Base-by-base conservation (phyloP, 2,888 invertebrate genomes). In the Caenorhabditis sp. region DNA sequence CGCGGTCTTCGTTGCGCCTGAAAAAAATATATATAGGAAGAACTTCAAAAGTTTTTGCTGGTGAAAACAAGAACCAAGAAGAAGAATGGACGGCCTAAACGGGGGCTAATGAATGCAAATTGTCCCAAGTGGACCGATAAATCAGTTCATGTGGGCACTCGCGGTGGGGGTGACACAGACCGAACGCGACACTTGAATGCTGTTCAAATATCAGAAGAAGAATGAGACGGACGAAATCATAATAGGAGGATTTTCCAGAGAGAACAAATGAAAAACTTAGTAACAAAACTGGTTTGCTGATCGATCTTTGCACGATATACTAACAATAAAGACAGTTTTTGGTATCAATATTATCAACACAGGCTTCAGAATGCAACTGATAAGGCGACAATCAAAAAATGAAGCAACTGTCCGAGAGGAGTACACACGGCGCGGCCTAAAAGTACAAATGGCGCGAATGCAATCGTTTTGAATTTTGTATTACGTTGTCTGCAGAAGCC, bases 81-180 rank as follows among this genome's bases (percentile, higher is more conserved):
- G 22, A 28, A 16, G 19, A 66, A 58, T 28, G 19, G 26, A 59
- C 16, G 31, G 63, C 22, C 38, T 10, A 19, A 59, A 12, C 10
- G 5, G 58, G 28, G 58, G 59, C 31, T 76, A 76, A 76, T 59
- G 61, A 76, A 77, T 70, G 77, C 70, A 77, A 61, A 77, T 51
- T 70, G 69, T 54, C 49, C 69, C 68, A 69, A 69, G 69, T 61
- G 54, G 54, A 63, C 77, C 69, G 63, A 77, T 77, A 77, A 77
- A 77, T 77, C 70, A 77, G 77, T 69, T 56, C 58, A 68, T 76
- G 69, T 41, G 70, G 69, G 41, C 63, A 77, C 69, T 61, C 77
- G 24, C n/a, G 54, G 38, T 61, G 61, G 76, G 61, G 77, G 77
- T 69, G 76, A 16, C 66, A 59, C 44, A 70, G 38, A 69, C 12